phyloP scores from a whole-genome alignment of 2,888 invertebrate species.

The Habroteleia sp. region DNA sequence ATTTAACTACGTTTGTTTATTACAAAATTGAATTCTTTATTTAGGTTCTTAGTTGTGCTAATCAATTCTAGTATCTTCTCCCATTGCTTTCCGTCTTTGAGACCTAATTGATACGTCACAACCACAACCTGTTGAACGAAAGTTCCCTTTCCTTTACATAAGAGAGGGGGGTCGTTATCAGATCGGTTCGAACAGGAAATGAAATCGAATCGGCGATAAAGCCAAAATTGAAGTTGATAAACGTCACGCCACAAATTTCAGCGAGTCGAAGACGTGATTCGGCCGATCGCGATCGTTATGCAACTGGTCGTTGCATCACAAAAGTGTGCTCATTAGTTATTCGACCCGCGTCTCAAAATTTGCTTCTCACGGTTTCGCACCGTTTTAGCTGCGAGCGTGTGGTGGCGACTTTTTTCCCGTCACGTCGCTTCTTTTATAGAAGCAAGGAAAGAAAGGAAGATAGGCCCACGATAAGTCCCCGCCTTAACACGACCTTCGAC shows the following conservation, averaged over 20 bases:
- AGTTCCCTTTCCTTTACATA: slow-evolving; percentile 33
- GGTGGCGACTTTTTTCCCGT: slow-evolving; percentile 23
- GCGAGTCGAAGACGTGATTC: slow-evolving; percentile 39
- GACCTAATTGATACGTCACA: slow-evolving; percentile 34
- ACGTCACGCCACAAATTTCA: slow-evolving; percentile 47
- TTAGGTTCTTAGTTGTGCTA: too few relatives aligned
- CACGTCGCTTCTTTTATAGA: slow-evolving; percentile 43
- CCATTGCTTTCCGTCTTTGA: too few relatives aligned
- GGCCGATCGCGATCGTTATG: slow-evolving; percentile 46
- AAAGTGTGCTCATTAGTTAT: slow-evolving; percentile 51
- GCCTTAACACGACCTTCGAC: slow-evolving; percentile 54
- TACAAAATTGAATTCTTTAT: too few relatives aligned
- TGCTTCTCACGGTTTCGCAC: slow-evolving; percentile 63
- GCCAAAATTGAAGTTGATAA: slow-evolving; percentile 42
- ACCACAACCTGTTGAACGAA: slow-evolving; percentile 23
- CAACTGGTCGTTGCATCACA: slow-evolving; percentile 46
- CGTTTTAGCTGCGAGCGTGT: slow-evolving; percentile 36
- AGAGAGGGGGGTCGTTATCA: slow-evolving; percentile 11
- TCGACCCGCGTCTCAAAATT: slow-evolving; percentile 57
- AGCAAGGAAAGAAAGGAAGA: slow-evolving; percentile 39
- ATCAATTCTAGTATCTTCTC: too few relatives aligned
- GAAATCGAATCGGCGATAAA: slow-evolving; percentile 35
- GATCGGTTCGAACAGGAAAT: slow-evolving; percentile 41
- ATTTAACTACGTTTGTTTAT: too few relatives aligned
- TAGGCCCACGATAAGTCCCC: slow-evolving; percentile 44